A percentile compares a stretch with the other conserved stretches of the same genome.
Evolutionary conservation across 1,140 invertebrate species (phyloP).

Genomic region (Pteromalus puparum): DNA sequence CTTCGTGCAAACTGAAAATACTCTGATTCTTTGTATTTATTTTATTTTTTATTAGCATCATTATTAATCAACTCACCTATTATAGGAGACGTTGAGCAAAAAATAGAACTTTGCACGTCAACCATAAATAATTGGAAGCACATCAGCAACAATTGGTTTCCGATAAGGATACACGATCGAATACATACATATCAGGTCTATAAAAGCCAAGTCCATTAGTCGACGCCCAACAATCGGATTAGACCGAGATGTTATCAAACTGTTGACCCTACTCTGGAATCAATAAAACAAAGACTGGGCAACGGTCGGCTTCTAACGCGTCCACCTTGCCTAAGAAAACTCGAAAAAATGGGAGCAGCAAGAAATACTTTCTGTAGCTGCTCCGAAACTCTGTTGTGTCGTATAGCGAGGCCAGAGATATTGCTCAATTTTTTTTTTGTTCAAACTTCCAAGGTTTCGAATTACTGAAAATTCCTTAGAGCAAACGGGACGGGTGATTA

Average conservation of each 20-base stretch:
- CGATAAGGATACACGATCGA: background rate
- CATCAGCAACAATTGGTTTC: background rate
- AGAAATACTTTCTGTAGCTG: background rate
- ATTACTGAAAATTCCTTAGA: no score
- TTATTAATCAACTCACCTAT: no score
- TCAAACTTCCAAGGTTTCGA: background rate
- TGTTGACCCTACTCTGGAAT: slow-evolving; percentile 52
- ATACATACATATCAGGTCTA: background rate
- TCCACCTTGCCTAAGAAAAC: background rate
- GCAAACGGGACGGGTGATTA: no score
- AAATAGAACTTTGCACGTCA: background rate
- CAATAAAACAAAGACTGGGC: slow-evolving; percentile 59
- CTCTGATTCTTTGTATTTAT: no score
- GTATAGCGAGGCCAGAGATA: background rate
- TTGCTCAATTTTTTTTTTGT: background rate
- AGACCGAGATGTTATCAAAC: slow-evolving; percentile 43
- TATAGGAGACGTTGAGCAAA: background rate
- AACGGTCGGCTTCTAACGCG: slow-evolving; percentile 13
- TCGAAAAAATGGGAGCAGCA: background rate
- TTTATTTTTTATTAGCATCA: no score
- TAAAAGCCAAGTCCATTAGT: background rate
- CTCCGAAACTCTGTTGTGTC: background rate
- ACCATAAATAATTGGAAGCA: background rate
- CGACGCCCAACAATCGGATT: background rate
- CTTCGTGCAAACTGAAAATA: background rate